Evolutionary conservation across 1,140 invertebrate species (phyloP), one percentile per base, ranked within the genome.

Genomic region (Cotesia typhae): DNA sequence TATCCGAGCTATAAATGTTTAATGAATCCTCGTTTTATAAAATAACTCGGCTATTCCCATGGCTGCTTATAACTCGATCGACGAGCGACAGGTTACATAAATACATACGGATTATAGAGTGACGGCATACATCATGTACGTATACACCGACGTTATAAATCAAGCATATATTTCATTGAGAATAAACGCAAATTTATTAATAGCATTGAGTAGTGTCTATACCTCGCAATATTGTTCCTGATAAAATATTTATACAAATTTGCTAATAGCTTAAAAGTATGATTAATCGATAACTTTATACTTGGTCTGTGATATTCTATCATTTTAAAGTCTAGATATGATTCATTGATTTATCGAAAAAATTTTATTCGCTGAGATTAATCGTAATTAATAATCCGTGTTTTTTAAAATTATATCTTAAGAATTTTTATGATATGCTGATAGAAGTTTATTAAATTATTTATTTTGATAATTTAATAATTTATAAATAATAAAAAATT

Each of bases 171-270:
- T 47, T 65, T 63, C 61, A 61, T 65, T 65, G 51, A 36, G 57
- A 71, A 71, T 71, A 71, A 71, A 71, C 70, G 53, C 37, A 63
- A 55, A 37, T 65, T 60, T 71, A 71, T 71, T 71, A 65, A 63
- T 71, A 63, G 60, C 36, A 65, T 28, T 52, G 51, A 70, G 60
- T 70, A 60, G 38, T 61, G 55, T 70, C 28, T 28, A 28, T 28
- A 28, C 28, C 28, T 28, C 28, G 28, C 60, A 63, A 63, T 36
- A 28, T 37, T 63, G 36, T 63, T 4, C 37, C 35, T 63, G 60
- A 12, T 59, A 20, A 20, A 20, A 59, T 20, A 59, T 59, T 59
- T 20, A 20, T 17, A 9, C 20, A 59, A 59, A 20, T 59, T 17
- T 59, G 28, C 20, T 28, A 59, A 59, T 20, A 20, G 9, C 20